Evolutionary conservation across 2,797 vertebrate genomes (phyloP).

Genomic region (Smutsia gigantea): DNA sequence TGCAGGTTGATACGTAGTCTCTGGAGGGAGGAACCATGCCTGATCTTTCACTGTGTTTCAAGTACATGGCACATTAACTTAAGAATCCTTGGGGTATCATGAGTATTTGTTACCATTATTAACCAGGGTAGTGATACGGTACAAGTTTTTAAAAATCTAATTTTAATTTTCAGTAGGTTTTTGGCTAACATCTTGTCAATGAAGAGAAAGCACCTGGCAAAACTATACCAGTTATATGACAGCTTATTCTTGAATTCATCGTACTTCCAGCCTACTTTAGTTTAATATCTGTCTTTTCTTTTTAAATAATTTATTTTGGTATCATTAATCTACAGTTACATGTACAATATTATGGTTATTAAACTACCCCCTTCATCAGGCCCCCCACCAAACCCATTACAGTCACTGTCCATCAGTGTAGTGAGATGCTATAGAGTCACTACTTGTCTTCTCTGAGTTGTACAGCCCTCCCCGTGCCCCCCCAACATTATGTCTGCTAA

Average conservation of each 20-base stretch:
- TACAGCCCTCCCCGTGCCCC: too few species aligned
- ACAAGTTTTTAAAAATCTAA: neutral
- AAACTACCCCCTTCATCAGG: too few species aligned
- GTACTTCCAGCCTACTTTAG: neutral
- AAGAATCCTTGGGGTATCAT: neutral
- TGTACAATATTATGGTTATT: too few species aligned
- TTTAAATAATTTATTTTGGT: too few species aligned
- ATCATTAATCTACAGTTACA: too few species aligned
- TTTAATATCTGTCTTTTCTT: too few species aligned
- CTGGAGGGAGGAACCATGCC: neutral
- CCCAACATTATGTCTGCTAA: too few species aligned
- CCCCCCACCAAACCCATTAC: too few species aligned
- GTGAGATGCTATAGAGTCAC: too few species aligned
- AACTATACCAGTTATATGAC: neutral
- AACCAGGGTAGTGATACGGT: neutral
- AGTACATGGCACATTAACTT: neutral
- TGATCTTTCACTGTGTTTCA: neutral
- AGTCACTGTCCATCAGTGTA: too few species aligned
- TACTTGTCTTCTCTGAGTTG: too few species aligned
- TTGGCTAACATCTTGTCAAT: neutral
- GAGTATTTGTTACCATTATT: neutral
- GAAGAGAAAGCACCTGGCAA: neutral
- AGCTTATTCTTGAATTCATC: conserved; percentile 4
- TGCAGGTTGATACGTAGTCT: neutral
- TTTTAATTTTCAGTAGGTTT: conserved; percentile 44